Evolutionary conservation across 92 coral and sea anemone species (phyloP).

Genomic region (Actinostola sp.): DNA sequence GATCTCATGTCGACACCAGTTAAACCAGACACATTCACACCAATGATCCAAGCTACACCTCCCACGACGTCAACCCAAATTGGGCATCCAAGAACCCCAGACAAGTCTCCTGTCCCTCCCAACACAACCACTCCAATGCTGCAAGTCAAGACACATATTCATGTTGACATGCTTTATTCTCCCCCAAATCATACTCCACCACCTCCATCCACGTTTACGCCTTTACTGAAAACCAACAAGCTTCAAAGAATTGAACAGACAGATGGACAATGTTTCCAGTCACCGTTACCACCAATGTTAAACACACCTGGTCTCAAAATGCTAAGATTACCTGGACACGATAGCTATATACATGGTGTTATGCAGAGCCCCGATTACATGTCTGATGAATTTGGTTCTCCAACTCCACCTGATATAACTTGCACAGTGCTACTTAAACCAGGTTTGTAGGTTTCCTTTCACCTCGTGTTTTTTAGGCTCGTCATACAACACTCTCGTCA

Average conservation of each 20-base stretch:
- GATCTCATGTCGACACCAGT: constrained; percentile 72
- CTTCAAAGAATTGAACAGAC: background rate
- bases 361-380: background rate
- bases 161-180: background rate
- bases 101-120: constrained; percentile 71
- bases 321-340: constrained; percentile 24
- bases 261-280: constrained; percentile 13
- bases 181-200: constrained; percentile 35
- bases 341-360: background rate
- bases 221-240: constrained; percentile 52
- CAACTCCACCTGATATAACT: constrained; percentile 83
- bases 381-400: constrained; percentile 33
- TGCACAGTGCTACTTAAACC: constrained; percentile 76
- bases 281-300: constrained; percentile 72
- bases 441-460: constrained; percentile 32
- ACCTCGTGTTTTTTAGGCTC: too few relatives aligned
- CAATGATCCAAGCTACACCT: constrained; percentile 71
- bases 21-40: constrained; percentile 78
- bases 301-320: constrained; percentile 79
- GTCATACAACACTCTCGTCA: too few relatives aligned
- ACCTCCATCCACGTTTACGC: constrained; percentile 72
- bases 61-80: constrained; percentile 19
- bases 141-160: constrained; percentile 31
- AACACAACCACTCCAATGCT: constrained; percentile 83
- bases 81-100: constrained; percentile 37